These are phyloP conservation scores for Ommatoiulus sabulosus DNA, from an alignment of 2,888 invertebrate genomes.

Conservation along the genomic window DNA sequence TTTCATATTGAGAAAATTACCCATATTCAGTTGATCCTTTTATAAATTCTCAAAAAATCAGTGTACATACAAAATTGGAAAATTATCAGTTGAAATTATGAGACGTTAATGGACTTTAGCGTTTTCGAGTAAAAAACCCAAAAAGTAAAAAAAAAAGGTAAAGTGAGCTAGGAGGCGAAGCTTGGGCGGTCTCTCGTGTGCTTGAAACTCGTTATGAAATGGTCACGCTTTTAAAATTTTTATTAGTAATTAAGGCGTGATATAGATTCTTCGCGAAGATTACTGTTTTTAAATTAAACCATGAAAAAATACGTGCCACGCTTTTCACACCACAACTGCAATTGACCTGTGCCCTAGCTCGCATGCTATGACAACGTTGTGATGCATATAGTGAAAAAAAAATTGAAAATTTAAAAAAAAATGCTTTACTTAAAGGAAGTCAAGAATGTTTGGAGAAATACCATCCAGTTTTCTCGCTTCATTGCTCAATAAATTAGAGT, in stretches of 20 bases:
- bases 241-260: not conserved
- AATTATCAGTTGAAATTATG: too few species aligned
- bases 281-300: not conserved
- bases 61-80: too few species aligned
- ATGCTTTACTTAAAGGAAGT: too few species aligned
- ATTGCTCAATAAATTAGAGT: too few species aligned
- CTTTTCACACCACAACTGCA: not conserved
- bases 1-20: too few species aligned
- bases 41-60: not conserved
- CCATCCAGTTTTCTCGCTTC: not conserved
- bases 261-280: not conserved
- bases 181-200: not conserved
- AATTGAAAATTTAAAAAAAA: too few species aligned
- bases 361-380: too few species aligned
- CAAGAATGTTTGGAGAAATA: too few species aligned
- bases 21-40: too few species aligned
- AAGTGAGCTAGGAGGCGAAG: not conserved
- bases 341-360: not conserved
- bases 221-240: not conserved
- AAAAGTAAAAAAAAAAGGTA: not conserved
- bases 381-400: too few species aligned
- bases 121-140: not conserved
- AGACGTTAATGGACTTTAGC: not conserved
- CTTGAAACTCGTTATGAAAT: not conserved
- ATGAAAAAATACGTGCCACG: slow-evolving; percentile 47